phyloP scores from a whole-genome alignment of 2,888 invertebrate genomes.

The Glyphotaelius pellucidus region DNA sequence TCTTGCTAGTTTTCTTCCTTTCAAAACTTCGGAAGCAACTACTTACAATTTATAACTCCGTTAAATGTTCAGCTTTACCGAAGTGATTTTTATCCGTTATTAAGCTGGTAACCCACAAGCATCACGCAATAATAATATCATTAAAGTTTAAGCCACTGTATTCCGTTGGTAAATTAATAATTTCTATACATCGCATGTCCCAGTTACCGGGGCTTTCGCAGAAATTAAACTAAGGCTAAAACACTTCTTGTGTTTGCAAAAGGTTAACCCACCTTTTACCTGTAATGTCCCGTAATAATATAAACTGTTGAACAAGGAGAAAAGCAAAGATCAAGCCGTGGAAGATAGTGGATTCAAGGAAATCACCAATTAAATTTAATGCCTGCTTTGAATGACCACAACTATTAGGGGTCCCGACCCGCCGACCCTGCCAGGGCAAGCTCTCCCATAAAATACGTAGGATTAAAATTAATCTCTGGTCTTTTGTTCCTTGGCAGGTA shows the following conservation, averaged over 20 bases:
- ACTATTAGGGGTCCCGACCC: slow-evolving; percentile 56
- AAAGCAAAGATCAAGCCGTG: slow-evolving; percentile 32
- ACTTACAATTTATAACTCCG: background rate
- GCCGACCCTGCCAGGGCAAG: background rate
- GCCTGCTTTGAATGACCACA: slow-evolving; percentile 61
- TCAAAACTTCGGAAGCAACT: background rate
- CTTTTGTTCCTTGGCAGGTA: slow-evolving; percentile 45
- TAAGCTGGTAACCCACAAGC: background rate
- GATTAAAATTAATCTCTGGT: slow-evolving; percentile 62
- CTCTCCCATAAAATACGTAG: slow-evolving; percentile 55
- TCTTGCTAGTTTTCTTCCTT: background rate
- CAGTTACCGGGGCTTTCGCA: background rate
- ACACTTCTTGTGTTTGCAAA: background rate
- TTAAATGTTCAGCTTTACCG: background rate
- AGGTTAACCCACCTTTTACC: background rate
- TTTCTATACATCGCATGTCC: background rate
- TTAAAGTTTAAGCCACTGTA: background rate
- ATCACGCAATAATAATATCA: background rate
- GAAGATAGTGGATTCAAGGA: slow-evolving; percentile 45
- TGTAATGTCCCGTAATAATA: background rate
- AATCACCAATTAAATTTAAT: slow-evolving; percentile 64
- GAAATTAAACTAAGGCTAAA: background rate
- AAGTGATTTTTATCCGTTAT: background rate
- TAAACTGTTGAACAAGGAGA: slow-evolving; percentile 14
- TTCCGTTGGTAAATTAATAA: background rate